A percentile compares a stretch with the other conserved stretches of the same genome.
phyloP scores from a whole-genome alignment of 2,113 vertebrate species.

The Corythaeola cristata region DNA sequence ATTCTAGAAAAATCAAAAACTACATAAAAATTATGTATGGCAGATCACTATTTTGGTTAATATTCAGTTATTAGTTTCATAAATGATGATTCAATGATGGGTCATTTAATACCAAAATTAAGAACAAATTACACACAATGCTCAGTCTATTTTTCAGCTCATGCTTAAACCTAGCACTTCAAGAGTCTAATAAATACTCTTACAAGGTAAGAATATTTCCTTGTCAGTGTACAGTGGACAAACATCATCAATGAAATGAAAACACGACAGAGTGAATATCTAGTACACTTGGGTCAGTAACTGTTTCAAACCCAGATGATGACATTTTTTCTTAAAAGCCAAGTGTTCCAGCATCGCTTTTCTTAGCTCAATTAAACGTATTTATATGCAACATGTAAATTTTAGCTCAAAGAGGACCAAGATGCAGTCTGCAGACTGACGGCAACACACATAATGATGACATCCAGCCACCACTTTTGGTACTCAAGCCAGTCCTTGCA shows the following conservation, averaged over 20 bases:
- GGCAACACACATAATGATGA: rapidly evolving
- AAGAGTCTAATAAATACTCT: neutral
- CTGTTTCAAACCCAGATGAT: neutral
- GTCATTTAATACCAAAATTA: conserved; percentile 22
- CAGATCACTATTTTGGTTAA: conserved; percentile 33
- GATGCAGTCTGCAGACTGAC: neutral
- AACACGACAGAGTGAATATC: neutral
- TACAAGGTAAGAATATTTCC: neutral
- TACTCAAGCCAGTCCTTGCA: neutral
- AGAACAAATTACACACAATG: neutral
- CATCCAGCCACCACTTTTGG: neutral
- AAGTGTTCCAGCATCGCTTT: neutral
- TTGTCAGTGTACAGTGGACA: neutral
- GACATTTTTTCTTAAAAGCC: neutral
- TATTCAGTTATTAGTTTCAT: conserved; percentile 13
- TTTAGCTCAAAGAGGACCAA: neutral
- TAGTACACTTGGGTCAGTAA: neutral
- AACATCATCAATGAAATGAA: neutral
- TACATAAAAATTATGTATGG: conserved; percentile 26
- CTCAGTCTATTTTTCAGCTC: neutral
- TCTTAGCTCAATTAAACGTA: neutral
- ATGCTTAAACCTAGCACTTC: neutral
- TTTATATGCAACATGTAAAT: neutral
- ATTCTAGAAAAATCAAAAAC: conserved; percentile 66
- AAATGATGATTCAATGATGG: neutral